Percentiles rank a stretch among this genome's conserved stretches.
Evolutionary conservation across 2,888 invertebrate genomes (phyloP).

Genomic region (Eupithecia vulgata): DNA sequence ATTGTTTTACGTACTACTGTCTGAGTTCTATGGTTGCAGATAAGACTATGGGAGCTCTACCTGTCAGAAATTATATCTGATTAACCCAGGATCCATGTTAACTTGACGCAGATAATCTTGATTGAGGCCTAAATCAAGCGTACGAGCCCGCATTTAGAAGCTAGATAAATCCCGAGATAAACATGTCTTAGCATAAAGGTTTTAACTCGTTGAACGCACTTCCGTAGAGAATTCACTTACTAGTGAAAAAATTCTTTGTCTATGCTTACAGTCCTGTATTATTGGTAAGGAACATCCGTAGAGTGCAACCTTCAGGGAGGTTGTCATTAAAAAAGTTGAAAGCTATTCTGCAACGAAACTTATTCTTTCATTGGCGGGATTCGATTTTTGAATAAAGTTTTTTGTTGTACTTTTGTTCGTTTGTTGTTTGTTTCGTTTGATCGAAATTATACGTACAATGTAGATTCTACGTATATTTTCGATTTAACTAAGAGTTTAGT

Average conservation of each 20-base stretch:
- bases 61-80: background rate
- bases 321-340: background rate
- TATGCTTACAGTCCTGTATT: background rate
- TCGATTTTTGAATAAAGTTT: background rate
- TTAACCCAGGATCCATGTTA: constrained; percentile 3
- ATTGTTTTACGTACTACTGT: background rate
- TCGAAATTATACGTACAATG: no score
- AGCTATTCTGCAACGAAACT: background rate
- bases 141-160: constrained; percentile 11
- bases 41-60: background rate
- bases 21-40: background rate
- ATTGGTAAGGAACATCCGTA: background rate
- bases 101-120: constrained; percentile 7
- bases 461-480: no score
- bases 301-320: background rate
- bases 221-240: background rate
- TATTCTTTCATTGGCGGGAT: background rate
- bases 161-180: constrained; percentile 26
- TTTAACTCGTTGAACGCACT: background rate
- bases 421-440: background rate
- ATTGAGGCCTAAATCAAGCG: constrained; percentile 4
- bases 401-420: background rate
- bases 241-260: no score
- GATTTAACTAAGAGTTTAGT: background rate
- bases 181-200: background rate